Base-by-base conservation (phyloP, 2,113 vertebrate genomes). In the Craseonycteris thonglongyai region DNA sequence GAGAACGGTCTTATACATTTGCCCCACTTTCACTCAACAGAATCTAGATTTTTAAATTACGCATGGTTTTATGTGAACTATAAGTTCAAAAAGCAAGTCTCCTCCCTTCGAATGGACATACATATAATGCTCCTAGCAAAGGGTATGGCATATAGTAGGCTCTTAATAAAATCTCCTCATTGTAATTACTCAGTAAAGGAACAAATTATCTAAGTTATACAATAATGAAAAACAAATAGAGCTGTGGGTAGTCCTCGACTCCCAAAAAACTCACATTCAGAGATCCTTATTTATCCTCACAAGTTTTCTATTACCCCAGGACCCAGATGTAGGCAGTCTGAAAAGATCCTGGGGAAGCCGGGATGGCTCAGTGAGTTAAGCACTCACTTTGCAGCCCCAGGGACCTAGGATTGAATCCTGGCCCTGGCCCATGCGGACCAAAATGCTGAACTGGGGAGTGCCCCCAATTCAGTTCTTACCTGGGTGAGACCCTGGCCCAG, bases 51-150 rank as follows among this genome's bases (percentile, higher is more conserved):
- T 88, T 38, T 35, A 4, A 74, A 35, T 40, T 71, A 54, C 54
- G 40, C 58, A 47, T 49, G 54, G 54, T 47, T 75, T 86, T 74
- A 63, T 21, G 30, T 59, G 45, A 82, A 51, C 24, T 33, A 0
- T 71, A 76, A 88, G n/a, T 80, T 92, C 66, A 90, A 92, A 93
- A 69, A 47, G n/a, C 49, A 2, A 54, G 11, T 66, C 56, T 49
- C 1, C 21, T 66, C 26, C 33, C 0, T 5, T 0, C 26, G 42
- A 65, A 45, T 54, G 1, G 22, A 19, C 35, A 2, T 47, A 19
- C 35, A 2, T 47, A 58, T 66, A 40, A 45, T 35, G 51, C 14
- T 61, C 61, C 56, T 26, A 58, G 35, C 51, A 51, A 30, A 35
- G 18, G 56, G 28, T 13, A 16, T 40, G 49, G 30, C 49, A 68